Base-by-base conservation (phyloP, 2,888 invertebrate genomes). In the Pimpla rufipes region DNA sequence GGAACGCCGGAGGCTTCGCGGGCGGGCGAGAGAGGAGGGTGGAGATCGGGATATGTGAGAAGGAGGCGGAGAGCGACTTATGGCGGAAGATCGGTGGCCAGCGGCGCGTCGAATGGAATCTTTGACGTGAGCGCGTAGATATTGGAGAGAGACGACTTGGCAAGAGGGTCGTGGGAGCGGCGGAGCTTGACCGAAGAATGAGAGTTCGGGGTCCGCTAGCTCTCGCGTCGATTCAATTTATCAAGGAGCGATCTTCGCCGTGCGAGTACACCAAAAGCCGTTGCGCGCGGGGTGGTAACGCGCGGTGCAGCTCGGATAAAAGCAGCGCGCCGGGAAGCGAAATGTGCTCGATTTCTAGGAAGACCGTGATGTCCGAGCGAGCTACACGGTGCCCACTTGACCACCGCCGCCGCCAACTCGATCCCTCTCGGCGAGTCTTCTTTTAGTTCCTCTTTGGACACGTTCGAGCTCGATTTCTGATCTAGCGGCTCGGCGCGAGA, bases 201-300 rank as follows among this genome's bases (percentile, higher is more conserved):
- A 23, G 66, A 67, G 71, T 57, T 50, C 10, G 73, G 71, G 8
- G 21, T 35, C n/a, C 29, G 73, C 35, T 13, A 16, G 57, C 59
- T 45, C 57, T 29, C 70, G 73, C 81, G 76, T 81, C 83, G 85
- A 84, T 70, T 85, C 83, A 84, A 85, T 85, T 85, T 84, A 85
- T 84, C 79, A 76, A 73, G 62, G 47, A 79, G 71, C 81, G 71
- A 81, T 84, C 70, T 81, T 83, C 23, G 64, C 71, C 70, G 50
- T 52, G 57, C 66, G 55, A 59, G 57, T 16, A 59, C n/a, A 42
- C 13, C 5, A 29, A 29, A 29, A 29, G 29, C 42, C 8, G 11
- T 35, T 10, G 35, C 35, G n/a, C n/a, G 50, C n/a, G 45, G 13
- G 21, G 76, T 13, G 57, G 45, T 59, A 73, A 59, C 59, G 59